Evolutionary conservation across 2,113 vertebrate genomes (phyloP).

Genomic region (Tylochromis polylepis): DNA sequence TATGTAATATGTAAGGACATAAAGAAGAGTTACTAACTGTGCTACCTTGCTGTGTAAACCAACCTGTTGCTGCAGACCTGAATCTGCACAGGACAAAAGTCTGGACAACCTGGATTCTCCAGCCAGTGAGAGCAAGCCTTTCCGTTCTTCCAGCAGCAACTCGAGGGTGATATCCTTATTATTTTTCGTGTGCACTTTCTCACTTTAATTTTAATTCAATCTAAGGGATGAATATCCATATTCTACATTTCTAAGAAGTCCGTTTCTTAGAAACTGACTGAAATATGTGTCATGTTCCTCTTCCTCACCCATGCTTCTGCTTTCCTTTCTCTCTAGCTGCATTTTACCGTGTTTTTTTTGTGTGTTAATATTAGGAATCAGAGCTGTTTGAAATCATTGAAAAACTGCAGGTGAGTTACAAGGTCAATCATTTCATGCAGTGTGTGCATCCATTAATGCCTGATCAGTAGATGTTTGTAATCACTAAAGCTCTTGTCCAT

Average conservation of each 20-base stretch:
- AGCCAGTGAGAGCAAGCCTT: conserved; percentile 61
- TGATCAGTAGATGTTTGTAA: conserved; percentile 9
- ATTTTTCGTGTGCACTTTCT: not conserved
- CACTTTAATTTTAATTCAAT: not conserved
- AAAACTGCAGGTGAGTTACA: conserved; percentile 73
- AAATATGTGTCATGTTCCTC: conserved; percentile 33
- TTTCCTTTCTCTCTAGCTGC: conserved; percentile 9
- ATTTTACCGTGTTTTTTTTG: not conserved
- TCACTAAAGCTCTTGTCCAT: conserved; percentile 22
- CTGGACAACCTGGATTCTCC: conserved; percentile 71
- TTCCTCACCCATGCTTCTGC: not conserved
- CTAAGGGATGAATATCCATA: not conserved
- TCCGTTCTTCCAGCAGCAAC: conserved; percentile 58
- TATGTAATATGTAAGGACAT: not conserved
- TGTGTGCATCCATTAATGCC: not conserved
- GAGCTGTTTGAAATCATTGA: conserved; percentile 92
- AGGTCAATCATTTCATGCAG: not conserved
- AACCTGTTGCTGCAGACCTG: conserved; percentile 59
- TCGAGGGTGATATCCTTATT: conserved; percentile 74
- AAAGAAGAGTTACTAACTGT: not conserved
- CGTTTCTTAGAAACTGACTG: not conserved
- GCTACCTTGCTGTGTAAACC: not conserved
- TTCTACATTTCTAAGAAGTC: not conserved
- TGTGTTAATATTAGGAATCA: conserved; percentile 72
- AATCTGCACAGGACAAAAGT: conserved; percentile 55